Percentiles rank a stretch among this genome's conserved stretches.
These are phyloP conservation scores for Lepidurus arcticus DNA, from an alignment of 1,140 invertebrate species.

Conservation along the genomic window DNA sequence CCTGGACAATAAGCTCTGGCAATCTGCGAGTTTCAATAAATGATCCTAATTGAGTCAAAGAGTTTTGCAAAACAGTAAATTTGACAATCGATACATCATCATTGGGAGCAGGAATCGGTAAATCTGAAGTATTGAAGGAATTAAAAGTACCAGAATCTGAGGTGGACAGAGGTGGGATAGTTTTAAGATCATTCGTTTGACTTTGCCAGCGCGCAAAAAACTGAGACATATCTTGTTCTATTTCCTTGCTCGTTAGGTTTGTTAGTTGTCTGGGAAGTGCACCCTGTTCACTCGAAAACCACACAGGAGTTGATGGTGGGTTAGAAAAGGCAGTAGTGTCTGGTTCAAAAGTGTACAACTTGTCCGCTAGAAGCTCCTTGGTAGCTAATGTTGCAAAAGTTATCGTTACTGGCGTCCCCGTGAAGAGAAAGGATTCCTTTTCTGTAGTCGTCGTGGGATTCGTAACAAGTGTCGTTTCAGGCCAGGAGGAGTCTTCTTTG, in stretches of 20 bases:
- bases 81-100: too few species aligned
- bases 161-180: not conserved
- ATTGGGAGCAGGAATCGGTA: too few species aligned
- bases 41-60: too few species aligned
- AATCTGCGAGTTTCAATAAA: too few species aligned
- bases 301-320: not conserved
- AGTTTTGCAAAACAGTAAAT: too few species aligned
- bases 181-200: not conserved
- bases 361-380: not conserved
- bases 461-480: constrained; percentile 11
- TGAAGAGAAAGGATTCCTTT: not conserved
- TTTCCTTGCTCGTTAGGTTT: not conserved
- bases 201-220: not conserved
- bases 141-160: too few species aligned
- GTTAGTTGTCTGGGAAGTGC: not conserved
- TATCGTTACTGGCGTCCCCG: not conserved
- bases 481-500: not conserved
- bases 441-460: not conserved
- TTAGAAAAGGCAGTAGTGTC: not conserved
- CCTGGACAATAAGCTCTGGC: too few species aligned
- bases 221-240: not conserved
- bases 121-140: too few species aligned
- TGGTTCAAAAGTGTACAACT: not conserved
- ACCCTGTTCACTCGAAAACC: constrained; percentile 1
- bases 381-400: not conserved